A percentile compares a stretch with the other conserved stretches of the same genome.
Conservation (phyloP, 2,888 invertebrate species). For the Sesia bembeciformis region DNA sequence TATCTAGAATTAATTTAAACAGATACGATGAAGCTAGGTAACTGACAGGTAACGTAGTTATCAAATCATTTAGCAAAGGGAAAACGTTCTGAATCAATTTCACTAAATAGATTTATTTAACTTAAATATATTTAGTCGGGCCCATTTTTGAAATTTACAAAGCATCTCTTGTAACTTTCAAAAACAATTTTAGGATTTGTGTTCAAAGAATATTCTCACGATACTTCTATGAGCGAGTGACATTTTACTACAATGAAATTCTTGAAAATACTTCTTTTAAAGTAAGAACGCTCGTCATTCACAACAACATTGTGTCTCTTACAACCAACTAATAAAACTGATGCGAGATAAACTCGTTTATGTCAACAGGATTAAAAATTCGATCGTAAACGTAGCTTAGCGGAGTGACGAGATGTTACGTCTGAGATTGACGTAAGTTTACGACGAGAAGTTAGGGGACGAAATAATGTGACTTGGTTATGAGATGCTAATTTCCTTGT, state of each 20-base stretch:
- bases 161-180: too few relatives aligned
- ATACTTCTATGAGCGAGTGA: too few relatives aligned
- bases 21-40: too few relatives aligned
- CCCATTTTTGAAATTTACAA: too few relatives aligned
- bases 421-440: constrained; percentile 18
- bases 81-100: too few relatives aligned
- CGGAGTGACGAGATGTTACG: constrained; percentile 11
- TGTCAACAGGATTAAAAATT: constrained; percentile 48
- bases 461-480: constrained; percentile 14
- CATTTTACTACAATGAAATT: neutral
- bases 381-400: constrained; percentile 33
- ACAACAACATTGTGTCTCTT: constrained; percentile 19
- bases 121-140: too few relatives aligned
- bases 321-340: constrained; percentile 29
- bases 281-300: neutral
- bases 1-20: too few relatives aligned
- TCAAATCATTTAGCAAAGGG: too few relatives aligned
- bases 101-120: too few relatives aligned
- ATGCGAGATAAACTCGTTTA: constrained; percentile 40
- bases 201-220: too few relatives aligned
- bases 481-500: constrained; percentile 13
- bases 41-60: too few relatives aligned
- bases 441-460: constrained; percentile 17
- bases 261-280: neutral
- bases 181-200: too few relatives aligned